Conservation (phyloP, 2,797 vertebrate species). For the Taeniopygia guttata region DNA sequence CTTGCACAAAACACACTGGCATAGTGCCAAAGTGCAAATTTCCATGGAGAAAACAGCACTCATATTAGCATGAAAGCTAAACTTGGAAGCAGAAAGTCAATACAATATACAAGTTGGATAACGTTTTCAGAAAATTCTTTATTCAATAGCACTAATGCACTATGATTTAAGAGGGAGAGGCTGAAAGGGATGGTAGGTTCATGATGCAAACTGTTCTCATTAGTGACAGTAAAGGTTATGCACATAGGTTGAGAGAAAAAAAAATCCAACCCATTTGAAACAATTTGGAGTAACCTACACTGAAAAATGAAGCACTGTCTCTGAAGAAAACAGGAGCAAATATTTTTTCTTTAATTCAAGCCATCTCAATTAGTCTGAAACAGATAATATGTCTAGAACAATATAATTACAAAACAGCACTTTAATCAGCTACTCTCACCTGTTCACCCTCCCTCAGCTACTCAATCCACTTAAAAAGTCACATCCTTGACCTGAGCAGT, state of each 20-base stretch:
- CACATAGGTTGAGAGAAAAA: background rate
- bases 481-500: background rate
- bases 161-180: background rate
- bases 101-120: background rate
- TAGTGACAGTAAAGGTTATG: background rate
- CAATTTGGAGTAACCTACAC: background rate
- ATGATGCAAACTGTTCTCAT: background rate
- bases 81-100: conserved; percentile 8
- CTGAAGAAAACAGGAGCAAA: background rate
- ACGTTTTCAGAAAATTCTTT: conserved; percentile 13
- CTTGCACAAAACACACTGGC: background rate
- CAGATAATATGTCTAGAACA: background rate
- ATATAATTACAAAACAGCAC: conserved; percentile 20
- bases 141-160: conserved; percentile 23
- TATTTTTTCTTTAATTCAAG: background rate
- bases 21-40: background rate
- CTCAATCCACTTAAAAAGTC: conserved; percentile 34
- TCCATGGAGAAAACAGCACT: background rate
- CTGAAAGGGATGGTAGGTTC: background rate
- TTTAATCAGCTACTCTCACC: conserved; percentile 29
- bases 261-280: background rate
- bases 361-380: background rate
- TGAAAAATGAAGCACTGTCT: background rate
- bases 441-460: conserved; percentile 12
- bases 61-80: background rate